Percentiles rank a stretch among this genome's conserved stretches.
These are phyloP conservation scores for Mystacornis crossleyi DNA, from an alignment of 2,113 vertebrate species.

Conservation along the genomic window DNA sequence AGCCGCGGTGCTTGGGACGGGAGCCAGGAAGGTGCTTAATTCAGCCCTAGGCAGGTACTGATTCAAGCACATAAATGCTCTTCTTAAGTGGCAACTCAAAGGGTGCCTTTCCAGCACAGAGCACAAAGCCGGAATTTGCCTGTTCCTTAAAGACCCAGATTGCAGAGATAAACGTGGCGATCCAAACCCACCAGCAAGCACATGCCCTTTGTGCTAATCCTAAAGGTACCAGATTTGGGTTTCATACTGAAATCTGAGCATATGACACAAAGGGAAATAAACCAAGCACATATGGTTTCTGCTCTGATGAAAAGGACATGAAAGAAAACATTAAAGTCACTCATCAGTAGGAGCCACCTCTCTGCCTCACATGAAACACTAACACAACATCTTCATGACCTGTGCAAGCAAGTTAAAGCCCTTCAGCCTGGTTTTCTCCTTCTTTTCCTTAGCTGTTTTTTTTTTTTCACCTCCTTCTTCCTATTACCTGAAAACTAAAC, in stretches of 20 bases:
- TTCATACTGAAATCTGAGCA: background rate
- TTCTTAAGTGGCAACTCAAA: background rate
- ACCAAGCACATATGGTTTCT: background rate
- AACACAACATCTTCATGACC: background rate
- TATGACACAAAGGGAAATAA: background rate
- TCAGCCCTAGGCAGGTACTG: background rate
- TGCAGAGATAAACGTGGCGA: background rate
- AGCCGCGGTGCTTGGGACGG: background rate
- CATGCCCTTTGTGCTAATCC: background rate
- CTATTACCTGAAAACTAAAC: background rate
- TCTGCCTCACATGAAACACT: background rate
- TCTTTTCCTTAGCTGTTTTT: background rate
- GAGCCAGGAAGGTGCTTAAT: background rate
- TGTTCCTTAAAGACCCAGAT: background rate
- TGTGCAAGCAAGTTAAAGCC: background rate
- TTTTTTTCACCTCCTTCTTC: background rate
- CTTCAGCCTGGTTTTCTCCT: background rate
- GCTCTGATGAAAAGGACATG: background rate
- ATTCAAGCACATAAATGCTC: background rate
- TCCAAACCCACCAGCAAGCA: background rate
- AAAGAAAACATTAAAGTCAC: background rate
- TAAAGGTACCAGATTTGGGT: background rate
- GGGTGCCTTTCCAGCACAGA: background rate
- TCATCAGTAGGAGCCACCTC: background rate
- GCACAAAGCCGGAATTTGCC: background rate